Conservation (phyloP, 2,888 invertebrate species). For the Heliconius charithonia region DNA sequence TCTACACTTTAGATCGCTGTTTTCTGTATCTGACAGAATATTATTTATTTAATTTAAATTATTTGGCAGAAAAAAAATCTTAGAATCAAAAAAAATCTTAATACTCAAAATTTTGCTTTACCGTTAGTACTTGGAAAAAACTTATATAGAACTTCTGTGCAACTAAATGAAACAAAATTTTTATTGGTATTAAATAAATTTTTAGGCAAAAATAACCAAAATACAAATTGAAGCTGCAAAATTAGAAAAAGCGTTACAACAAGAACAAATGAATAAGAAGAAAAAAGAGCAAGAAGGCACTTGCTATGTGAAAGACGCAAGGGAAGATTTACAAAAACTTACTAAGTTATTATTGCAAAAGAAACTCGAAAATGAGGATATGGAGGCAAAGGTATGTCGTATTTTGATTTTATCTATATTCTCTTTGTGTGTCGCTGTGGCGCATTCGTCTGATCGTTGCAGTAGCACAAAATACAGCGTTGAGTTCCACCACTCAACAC, state of each 20-base stretch:
- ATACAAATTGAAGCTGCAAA: conserved; percentile 54
- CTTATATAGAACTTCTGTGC: too few relatives aligned
- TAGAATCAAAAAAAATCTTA: too few relatives aligned
- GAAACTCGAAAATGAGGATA: conserved; percentile 71
- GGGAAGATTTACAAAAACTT: conserved; percentile 69
- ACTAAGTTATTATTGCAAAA: conserved; percentile 65
- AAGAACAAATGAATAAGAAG: conserved; percentile 57
- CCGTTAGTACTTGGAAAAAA: too few relatives aligned
- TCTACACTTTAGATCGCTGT: too few relatives aligned
- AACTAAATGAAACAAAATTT: neutral
- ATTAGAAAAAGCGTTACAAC: conserved; percentile 52
- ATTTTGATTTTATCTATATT: neutral
- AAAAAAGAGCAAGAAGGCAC: conserved; percentile 65
- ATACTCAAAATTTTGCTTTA: too few relatives aligned
- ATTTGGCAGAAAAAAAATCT: too few relatives aligned
- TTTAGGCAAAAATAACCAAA: conserved; percentile 58
- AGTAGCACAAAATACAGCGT: too few relatives aligned
- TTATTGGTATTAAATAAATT: neutral
- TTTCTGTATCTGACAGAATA: too few relatives aligned
- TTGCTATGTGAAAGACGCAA: conserved; percentile 63
- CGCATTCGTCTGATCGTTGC: too few relatives aligned
- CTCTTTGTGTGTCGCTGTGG: too few relatives aligned
- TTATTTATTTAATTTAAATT: too few relatives aligned
- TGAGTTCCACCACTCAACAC: too few relatives aligned
- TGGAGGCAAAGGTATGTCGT: conserved; percentile 64